These are phyloP conservation scores for Aethes cnicana DNA, from an alignment of 2,888 invertebrate genomes.

Conservation along the genomic window DNA sequence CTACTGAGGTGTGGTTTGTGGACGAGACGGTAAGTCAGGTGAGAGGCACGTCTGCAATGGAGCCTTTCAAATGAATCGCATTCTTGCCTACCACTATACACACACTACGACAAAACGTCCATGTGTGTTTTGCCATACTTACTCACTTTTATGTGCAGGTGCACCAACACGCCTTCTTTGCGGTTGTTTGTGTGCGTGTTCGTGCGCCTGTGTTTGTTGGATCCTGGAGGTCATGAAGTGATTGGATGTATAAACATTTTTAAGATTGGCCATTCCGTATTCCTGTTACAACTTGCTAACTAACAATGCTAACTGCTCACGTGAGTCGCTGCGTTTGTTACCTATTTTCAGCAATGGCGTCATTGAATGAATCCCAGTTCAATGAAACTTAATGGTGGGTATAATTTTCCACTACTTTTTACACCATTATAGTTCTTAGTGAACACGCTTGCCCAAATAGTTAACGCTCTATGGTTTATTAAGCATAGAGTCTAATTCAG, in stretches of 20 bases:
- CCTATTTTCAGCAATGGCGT: conserved; percentile 14
- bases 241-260: conserved; percentile 50
- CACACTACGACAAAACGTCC: conserved; percentile 42
- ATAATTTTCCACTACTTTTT: not conserved
- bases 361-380: conserved; percentile 1
- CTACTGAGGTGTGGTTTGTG: conserved; percentile 34
- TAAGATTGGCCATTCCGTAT: conserved; percentile 46
- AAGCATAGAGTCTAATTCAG: too few relatives aligned
- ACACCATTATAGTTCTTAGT: too few relatives aligned
- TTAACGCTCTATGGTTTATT: too few relatives aligned
- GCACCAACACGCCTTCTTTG: conserved; percentile 67
- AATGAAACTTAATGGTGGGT: too few relatives aligned
- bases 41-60: conserved; percentile 61
- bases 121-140: conserved; percentile 53
- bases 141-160: conserved; percentile 54
- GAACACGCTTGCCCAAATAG: too few relatives aligned
- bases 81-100: conserved; percentile 49
- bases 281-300: conserved; percentile 11
- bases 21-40: conserved; percentile 67
- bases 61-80: conserved; percentile 68
- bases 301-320: conserved; percentile 13
- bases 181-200: conserved; percentile 47
- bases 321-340: not conserved
- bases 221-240: conserved; percentile 67
- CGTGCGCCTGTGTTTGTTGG: conserved; percentile 59